Percentiles rank a stretch among this genome's conserved stretches.
These are phyloP conservation scores for Cranoglanis bouderius DNA, from an alignment of 2,113 vertebrate genomes.

Conservation along the genomic window DNA sequence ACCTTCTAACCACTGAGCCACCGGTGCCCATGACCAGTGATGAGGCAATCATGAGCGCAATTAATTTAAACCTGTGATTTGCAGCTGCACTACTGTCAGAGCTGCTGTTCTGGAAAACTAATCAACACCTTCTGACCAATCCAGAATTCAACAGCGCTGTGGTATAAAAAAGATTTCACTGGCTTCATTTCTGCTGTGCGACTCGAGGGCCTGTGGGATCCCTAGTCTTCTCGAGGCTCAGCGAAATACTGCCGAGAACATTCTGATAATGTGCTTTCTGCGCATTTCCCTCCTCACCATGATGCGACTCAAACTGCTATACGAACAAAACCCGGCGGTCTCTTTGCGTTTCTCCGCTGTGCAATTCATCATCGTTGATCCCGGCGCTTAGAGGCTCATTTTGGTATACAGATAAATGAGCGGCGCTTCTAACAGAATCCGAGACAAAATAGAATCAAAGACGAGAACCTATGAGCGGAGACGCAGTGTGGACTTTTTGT, in stretches of 20 bases:
- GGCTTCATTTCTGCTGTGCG: not conserved
- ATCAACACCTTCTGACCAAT: not conserved
- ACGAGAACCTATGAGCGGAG: not conserved
- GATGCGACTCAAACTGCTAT: not conserved
- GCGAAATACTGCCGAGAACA: not conserved
- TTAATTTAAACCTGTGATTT: not conserved
- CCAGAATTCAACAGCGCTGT: not conserved
- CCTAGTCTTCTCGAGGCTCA: not conserved
- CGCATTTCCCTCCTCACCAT: not conserved
- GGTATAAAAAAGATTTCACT: not conserved
- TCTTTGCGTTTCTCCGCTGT: not conserved
- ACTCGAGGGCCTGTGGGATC: not conserved
- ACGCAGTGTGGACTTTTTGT: not conserved
- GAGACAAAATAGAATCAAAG: not conserved
- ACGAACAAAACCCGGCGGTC: constrained; percentile 8
- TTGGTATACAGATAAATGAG: constrained; percentile 17
- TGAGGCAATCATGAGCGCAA: not conserved
- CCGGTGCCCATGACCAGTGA: not conserved
- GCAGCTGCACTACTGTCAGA: not conserved
- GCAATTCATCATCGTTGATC: constrained; percentile 31
- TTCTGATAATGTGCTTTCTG: constrained; percentile 12
- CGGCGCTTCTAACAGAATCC: not conserved
- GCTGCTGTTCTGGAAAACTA: not conserved
- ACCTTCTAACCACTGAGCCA: not conserved
- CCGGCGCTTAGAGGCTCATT: constrained; percentile 9